These are phyloP conservation scores for Danio kyathit DNA, from an alignment of 2,797 vertebrate species.

Conservation along the genomic window DNA sequence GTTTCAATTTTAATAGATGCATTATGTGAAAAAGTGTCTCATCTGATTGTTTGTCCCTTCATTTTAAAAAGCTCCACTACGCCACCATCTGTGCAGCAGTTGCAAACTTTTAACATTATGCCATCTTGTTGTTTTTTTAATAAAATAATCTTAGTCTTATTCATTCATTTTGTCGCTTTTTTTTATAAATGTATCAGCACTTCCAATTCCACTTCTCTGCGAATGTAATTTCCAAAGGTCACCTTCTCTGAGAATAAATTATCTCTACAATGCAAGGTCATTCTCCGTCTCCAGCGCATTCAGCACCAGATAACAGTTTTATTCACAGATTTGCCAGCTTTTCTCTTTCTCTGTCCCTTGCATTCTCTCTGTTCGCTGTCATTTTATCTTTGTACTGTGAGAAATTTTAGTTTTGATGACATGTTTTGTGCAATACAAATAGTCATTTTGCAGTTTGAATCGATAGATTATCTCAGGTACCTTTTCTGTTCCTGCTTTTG, in stretches of 20 bases:
- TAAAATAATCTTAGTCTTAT: slow-evolving; percentile 43
- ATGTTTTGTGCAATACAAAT: slow-evolving; percentile 6
- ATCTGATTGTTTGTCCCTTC: slow-evolving; percentile 1
- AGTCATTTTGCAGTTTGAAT: slow-evolving; percentile 19
- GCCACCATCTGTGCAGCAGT: slow-evolving; percentile 5
- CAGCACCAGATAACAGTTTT: slow-evolving; percentile 55
- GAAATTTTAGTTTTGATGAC: slow-evolving; percentile 1
- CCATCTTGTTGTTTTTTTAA: slow-evolving; percentile 43
- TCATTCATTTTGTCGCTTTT: slow-evolving; percentile 50
- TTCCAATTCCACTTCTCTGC: slow-evolving; percentile 57
- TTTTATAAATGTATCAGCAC: slow-evolving; percentile 48
- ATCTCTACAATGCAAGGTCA: slow-evolving; percentile 60
- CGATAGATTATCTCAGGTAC: slow-evolving; percentile 7
- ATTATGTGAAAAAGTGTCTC: slow-evolving; percentile 21
- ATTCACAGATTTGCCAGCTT: slow-evolving; percentile 50
- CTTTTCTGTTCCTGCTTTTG: background rate
- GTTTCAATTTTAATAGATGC: slow-evolving; percentile 35
- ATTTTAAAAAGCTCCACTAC: slow-evolving; percentile 34
- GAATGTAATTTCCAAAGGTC: slow-evolving; percentile 74
- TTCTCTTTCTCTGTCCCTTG: slow-evolving; percentile 5
- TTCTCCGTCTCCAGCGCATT: slow-evolving; percentile 50
- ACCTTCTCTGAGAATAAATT: slow-evolving; percentile 65
- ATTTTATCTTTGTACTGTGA: slow-evolving; percentile 5
- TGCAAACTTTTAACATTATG: slow-evolving; percentile 26
- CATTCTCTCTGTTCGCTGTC: background rate